A percentile compares a stretch with the other conserved stretches of the same genome.
Conservation (phyloP, 2,797 vertebrate species). For the Syngnathus rostellatus region DNA sequence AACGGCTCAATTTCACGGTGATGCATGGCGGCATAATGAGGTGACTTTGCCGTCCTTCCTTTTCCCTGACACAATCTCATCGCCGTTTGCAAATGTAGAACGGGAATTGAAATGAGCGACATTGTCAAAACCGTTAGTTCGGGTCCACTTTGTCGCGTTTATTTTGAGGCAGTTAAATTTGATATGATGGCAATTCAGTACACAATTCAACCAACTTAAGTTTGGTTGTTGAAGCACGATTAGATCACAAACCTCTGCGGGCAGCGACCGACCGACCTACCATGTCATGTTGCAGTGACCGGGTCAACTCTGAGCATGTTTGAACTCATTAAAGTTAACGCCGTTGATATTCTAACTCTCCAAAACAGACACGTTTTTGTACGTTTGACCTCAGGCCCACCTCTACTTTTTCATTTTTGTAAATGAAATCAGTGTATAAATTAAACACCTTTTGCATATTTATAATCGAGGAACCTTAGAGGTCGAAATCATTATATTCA, state of each 20-base stretch:
- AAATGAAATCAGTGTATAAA: neutral
- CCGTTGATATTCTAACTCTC: neutral
- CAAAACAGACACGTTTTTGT: conserved; percentile 1
- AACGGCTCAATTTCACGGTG: conserved; percentile 67
- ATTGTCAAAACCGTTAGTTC: conserved; percentile 20
- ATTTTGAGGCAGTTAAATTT: neutral
- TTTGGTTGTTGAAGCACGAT: neutral
- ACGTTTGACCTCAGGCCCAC: neutral
- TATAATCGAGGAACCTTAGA: neutral
- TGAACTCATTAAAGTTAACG: neutral
- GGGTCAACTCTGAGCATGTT: neutral
- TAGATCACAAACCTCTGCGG: neutral
- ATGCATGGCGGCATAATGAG: conserved; percentile 57
- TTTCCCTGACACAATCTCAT: conserved; percentile 28
- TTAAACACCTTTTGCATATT: neutral
- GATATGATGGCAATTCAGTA: neutral
- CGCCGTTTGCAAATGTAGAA: conserved; percentile 27
- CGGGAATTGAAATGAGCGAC: conserved; percentile 18
- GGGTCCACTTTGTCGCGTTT: neutral
- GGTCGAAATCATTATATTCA: too few species aligned
- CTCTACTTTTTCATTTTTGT: neutral
- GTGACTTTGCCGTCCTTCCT: conserved; percentile 32
- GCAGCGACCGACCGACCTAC: neutral
- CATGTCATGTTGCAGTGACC: neutral
- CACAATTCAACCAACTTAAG: neutral